These are phyloP conservation scores for Lasioglossum baleicum DNA, from an alignment of 1,140 invertebrate genomes.

Conservation along the genomic window DNA sequence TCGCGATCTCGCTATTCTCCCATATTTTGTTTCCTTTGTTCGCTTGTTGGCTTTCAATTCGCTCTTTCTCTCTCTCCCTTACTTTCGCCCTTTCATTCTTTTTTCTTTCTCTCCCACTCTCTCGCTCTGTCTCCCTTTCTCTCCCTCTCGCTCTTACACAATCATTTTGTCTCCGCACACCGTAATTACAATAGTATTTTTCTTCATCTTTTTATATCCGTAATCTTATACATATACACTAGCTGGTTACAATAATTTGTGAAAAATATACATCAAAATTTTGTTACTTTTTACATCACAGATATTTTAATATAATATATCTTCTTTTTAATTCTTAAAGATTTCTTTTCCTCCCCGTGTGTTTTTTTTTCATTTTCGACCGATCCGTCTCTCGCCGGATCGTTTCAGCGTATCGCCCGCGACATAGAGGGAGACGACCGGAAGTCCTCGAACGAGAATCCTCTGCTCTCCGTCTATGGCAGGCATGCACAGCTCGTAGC, in stretches of 20 bases:
- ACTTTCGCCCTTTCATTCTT: no score
- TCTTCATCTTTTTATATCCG: conserved; percentile 56
- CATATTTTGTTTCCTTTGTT: conserved; percentile 29
- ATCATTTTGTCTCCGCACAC: conserved; percentile 61
- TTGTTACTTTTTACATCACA: conserved; percentile 81
- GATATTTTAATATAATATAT: conserved; percentile 81
- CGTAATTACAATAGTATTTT: conserved; percentile 76
- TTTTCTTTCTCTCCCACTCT: no score
- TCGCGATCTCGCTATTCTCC: conserved; percentile 57
- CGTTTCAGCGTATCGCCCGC: conserved; percentile 61
- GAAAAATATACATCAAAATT: conserved; percentile 81
- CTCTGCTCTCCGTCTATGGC: not conserved
- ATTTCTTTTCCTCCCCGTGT: conserved; percentile 71
- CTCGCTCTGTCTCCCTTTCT: no score
- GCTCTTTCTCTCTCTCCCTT: conserved; percentile 32
- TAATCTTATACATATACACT: conserved; percentile 79
- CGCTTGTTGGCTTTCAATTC: conserved; percentile 50
- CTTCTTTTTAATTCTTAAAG: conserved; percentile 78
- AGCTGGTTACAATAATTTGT: conserved; percentile 80
- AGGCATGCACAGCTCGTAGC: no score
- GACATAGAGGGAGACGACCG: conserved; percentile 53
- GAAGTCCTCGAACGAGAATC: conserved; percentile 25
- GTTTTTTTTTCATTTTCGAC: conserved; percentile 56
- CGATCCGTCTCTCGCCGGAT: conserved; percentile 63
- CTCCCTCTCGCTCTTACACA: conserved; percentile 42